Evolutionary conservation across 2,888 invertebrate genomes (phyloP).

Genomic region (Esperia sulphurella): DNA sequence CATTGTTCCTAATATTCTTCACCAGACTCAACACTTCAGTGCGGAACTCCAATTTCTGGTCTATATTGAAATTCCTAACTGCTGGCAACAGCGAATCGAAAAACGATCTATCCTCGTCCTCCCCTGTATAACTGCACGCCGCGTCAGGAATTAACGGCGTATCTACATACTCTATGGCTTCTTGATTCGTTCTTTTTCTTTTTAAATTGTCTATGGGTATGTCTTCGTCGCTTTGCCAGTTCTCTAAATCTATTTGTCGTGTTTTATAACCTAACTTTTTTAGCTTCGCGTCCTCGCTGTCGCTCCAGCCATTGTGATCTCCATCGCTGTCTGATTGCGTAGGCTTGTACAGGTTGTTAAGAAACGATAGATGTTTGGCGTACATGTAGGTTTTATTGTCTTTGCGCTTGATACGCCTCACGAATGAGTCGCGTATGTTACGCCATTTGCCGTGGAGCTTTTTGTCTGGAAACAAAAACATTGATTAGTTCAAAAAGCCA

Average conservation of each 20-base stretch:
- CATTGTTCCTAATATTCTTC: slow-evolving; percentile 44
- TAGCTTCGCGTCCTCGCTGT: slow-evolving; percentile 9
- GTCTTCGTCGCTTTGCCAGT: slow-evolving; percentile 27
- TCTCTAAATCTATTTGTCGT: slow-evolving; percentile 24
- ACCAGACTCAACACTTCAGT: slow-evolving; percentile 48
- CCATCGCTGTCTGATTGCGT: slow-evolving; percentile 33
- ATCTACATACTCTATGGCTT: slow-evolving; percentile 48
- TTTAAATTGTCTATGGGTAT: slow-evolving; percentile 35
- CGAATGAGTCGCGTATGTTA: slow-evolving; percentile 64
- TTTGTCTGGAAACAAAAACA: slow-evolving; percentile 31
- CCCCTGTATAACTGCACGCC: slow-evolving; percentile 24
- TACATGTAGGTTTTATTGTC: slow-evolving; percentile 42
- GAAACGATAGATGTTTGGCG: slow-evolving; percentile 51
- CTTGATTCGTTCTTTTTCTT: slow-evolving; percentile 30
- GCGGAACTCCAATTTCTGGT: slow-evolving; percentile 60
- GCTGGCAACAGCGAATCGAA: slow-evolving; percentile 62
- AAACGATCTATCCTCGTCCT: slow-evolving; percentile 60
- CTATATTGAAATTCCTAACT: slow-evolving; percentile 52
- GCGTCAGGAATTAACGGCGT: slow-evolving; percentile 33
- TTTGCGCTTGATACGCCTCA: slow-evolving; percentile 42
- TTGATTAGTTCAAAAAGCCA: too few relatives aligned
- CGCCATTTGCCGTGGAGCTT: slow-evolving; percentile 63
- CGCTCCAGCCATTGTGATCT: slow-evolving; percentile 26
- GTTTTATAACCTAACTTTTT: not conserved
- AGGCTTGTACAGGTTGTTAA: slow-evolving; percentile 39